phyloP scores from a whole-genome alignment of 1,140 invertebrate species.

The Dendroctonus valens region DNA sequence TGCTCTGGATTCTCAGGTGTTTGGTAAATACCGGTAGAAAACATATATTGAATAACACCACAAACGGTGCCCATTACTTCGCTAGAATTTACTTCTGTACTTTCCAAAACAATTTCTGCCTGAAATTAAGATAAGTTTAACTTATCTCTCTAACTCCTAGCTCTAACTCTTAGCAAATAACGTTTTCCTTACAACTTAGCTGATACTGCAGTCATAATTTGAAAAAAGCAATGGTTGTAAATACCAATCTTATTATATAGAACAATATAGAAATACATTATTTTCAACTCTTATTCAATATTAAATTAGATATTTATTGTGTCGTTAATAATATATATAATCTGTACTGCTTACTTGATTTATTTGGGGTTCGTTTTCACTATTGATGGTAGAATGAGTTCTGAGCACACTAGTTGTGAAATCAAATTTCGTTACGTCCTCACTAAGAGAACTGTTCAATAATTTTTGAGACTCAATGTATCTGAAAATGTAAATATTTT shows the following conservation, averaged over 20 bases:
- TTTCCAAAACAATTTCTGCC: constrained; percentile 55
- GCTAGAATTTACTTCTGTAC: constrained; percentile 63
- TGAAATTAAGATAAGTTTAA: too few species aligned
- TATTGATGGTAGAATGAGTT: neutral
- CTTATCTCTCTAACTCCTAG: too few species aligned
- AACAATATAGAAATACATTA: too few species aligned
- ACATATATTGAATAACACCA: constrained; percentile 52
- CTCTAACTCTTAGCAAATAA: too few species aligned
- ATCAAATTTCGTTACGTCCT: constrained; percentile 57
- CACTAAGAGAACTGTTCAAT: constrained; percentile 52
- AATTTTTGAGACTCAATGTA: constrained; percentile 48
- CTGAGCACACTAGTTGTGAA: constrained; percentile 49
- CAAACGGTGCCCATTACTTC: constrained; percentile 65
- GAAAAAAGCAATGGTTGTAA: too few species aligned
- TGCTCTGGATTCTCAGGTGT: constrained; percentile 32
- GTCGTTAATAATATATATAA: constrained; percentile 6
- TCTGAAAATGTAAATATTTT: constrained; percentile 22
- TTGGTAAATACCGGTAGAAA: constrained; percentile 44
- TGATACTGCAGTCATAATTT: too few species aligned
- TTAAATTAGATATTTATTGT: too few species aligned
- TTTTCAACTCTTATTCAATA: neutral
- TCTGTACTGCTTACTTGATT: neutral
- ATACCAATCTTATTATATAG: neutral
- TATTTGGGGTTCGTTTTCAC: too few species aligned
- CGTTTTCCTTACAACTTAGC: too few species aligned